These are phyloP conservation scores for Eupithecia vulgata DNA, from an alignment of 2,888 invertebrate genomes.

Conservation along the genomic window DNA sequence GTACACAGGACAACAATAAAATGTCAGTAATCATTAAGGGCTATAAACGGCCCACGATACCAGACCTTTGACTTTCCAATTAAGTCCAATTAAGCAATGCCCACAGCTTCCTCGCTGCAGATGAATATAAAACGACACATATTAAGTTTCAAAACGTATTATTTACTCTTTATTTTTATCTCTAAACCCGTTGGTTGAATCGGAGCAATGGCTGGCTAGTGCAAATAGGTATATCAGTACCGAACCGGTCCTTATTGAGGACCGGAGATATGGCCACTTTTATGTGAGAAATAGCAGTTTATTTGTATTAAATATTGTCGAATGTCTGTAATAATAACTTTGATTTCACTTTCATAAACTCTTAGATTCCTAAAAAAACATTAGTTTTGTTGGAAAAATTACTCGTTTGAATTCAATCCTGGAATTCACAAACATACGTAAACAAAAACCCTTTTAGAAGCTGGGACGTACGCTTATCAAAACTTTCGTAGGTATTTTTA, in stretches of 20 bases:
- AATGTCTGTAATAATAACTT: not conserved
- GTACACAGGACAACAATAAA: conserved; percentile 46
- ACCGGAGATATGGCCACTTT: conserved; percentile 52
- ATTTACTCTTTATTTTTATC: conserved; percentile 56
- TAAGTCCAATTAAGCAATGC: conserved; percentile 60
- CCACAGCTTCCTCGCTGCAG: conserved; percentile 50
- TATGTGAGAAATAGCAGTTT: conserved; percentile 47
- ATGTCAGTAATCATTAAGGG: conserved; percentile 52
- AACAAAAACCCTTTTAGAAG: too few species aligned
- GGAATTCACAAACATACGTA: too few species aligned
- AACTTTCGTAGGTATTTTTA: too few species aligned
- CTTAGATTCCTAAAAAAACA: too few species aligned
- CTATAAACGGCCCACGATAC: conserved; percentile 46
- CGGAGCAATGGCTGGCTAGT: conserved; percentile 55
- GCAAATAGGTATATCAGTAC: conserved; percentile 63
- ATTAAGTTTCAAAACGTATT: conserved; percentile 41
- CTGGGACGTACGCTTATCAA: too few species aligned
- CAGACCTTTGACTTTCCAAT: conserved; percentile 67
- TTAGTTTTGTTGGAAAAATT: too few species aligned
- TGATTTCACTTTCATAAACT: too few species aligned
- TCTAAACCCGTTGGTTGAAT: conserved; percentile 50
- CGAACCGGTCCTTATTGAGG: conserved; percentile 62
- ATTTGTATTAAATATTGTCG: conserved; percentile 15
- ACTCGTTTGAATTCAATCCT: too few species aligned
- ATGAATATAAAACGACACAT: conserved; percentile 42